Conservation (phyloP, 2,888 invertebrate genomes). For the Xestia sexstrigata region DNA sequence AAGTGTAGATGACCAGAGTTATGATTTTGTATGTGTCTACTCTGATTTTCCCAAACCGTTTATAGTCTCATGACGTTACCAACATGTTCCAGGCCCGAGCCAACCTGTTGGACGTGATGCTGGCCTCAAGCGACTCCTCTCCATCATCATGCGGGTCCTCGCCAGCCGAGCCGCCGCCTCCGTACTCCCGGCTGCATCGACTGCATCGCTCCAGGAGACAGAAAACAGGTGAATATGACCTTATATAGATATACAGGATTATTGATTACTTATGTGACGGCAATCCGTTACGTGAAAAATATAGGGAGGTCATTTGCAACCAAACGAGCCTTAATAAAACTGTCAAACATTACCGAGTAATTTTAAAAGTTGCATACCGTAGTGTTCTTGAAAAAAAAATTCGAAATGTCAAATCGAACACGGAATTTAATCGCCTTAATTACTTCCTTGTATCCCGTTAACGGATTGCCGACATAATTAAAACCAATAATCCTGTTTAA, state of each 20-base stretch:
- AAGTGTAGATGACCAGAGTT: not conserved
- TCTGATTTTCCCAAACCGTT: not conserved
- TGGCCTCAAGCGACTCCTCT: constrained; percentile 93
- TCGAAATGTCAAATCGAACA: not conserved
- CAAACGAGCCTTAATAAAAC: not conserved
- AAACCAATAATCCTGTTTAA: not conserved
- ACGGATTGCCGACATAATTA: not conserved
- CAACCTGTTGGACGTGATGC: constrained; percentile 94
- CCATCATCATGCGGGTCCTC: constrained; percentile 93
- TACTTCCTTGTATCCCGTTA: not conserved
- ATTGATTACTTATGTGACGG: not conserved
- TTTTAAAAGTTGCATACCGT: not conserved
- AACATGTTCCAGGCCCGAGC: constrained; percentile 92
- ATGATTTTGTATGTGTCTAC: not conserved
- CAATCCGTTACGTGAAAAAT: no score
- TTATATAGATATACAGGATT: not conserved
- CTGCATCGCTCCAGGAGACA: constrained; percentile 94
- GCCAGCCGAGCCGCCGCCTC: constrained; percentile 86
- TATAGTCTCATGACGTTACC: not conserved
- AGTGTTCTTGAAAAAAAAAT: not conserved
- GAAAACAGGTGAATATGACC: constrained; percentile 92
- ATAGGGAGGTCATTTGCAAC: not conserved
- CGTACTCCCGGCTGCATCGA: constrained; percentile 92
- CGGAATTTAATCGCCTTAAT: not conserved
- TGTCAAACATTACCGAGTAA: not conserved